Conservation (phyloP, 2,113 vertebrate genomes). For the Anhinga anhinga region DNA sequence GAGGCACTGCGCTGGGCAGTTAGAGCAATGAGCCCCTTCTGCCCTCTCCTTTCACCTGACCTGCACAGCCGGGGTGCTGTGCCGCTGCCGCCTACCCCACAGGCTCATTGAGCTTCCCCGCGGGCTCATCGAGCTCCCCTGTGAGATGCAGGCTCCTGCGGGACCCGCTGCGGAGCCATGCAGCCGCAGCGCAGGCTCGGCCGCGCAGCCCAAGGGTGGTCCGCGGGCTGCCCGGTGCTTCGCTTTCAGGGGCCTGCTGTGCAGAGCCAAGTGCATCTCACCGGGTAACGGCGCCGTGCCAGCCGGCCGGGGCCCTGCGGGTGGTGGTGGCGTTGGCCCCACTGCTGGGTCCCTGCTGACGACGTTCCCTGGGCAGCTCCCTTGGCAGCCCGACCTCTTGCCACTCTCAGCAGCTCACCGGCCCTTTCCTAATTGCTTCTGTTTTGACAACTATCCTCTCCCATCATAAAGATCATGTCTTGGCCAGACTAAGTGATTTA, state of each 20-base stretch:
- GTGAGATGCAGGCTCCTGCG: too few species aligned
- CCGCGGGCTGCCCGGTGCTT: background rate
- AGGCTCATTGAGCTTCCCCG: too few species aligned
- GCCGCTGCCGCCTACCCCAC: background rate
- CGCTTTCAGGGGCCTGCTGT: background rate
- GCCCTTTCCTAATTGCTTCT: background rate
- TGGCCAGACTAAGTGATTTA: background rate
- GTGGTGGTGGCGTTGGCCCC: too few species aligned
- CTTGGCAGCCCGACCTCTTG: accelerated
- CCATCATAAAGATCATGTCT: too few species aligned
- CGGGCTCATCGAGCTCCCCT: too few species aligned
- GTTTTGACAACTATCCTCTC: too few species aligned
- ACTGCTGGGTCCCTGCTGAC: background rate
- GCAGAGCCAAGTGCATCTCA: background rate
- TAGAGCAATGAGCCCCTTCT: background rate
- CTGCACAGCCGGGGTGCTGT: accelerated
- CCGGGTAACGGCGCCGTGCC: accelerated
- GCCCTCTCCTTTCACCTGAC: background rate
- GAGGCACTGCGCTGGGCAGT: accelerated
- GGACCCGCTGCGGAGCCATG: accelerated
- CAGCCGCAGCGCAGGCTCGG: too few species aligned
- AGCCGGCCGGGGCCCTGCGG: too few species aligned
- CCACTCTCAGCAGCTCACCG: background rate
- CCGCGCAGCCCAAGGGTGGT: background rate
- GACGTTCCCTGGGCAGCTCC: background rate